Percentiles rank a stretch among this genome's conserved stretches.
Evolutionary conservation across 2,888 invertebrate genomes (phyloP).

Genomic region (Agonum fuliginosum): DNA sequence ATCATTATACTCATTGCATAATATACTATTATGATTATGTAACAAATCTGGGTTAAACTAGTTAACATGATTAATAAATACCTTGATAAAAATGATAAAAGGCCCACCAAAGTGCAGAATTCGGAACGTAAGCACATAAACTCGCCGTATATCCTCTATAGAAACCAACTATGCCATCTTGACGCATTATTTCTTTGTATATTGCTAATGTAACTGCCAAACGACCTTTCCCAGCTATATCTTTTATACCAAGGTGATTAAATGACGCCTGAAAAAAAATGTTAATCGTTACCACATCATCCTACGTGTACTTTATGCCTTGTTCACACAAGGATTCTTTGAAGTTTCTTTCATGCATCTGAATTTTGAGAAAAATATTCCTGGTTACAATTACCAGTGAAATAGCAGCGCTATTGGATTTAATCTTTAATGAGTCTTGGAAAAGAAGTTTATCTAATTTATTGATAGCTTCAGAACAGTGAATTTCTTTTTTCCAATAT

Average conservation of each 20-base stretch:
- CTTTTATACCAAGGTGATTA: conserved; percentile 85
- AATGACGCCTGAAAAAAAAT: conserved; percentile 69
- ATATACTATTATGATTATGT: conserved; percentile 16
- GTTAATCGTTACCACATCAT: too few relatives aligned
- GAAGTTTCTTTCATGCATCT: too few relatives aligned
- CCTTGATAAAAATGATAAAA: conserved; percentile 96
- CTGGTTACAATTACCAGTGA: too few relatives aligned
- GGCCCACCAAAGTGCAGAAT: conserved; percentile 98
- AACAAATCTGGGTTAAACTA: neutral
- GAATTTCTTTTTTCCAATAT: too few relatives aligned
- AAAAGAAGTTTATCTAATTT: too few relatives aligned
- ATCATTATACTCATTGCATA: too few relatives aligned
- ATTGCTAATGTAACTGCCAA: conserved; percentile 84
- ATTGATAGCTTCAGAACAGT: too few relatives aligned
- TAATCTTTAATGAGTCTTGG: too few relatives aligned
- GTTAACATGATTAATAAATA: conserved; percentile 69
- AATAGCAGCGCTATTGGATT: too few relatives aligned
- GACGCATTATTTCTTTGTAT: conserved; percentile 83
- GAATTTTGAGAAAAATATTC: too few relatives aligned
- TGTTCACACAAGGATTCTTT: too few relatives aligned
- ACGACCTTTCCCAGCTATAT: conserved; percentile 78
- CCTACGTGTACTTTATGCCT: too few relatives aligned
- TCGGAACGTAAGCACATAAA: conserved; percentile 94
- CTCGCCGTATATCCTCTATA: conserved; percentile 96
- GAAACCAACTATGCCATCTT: conserved; percentile 91